phyloP scores from a whole-genome alignment of 1,140 invertebrate genomes.

The Cataglyphis hispanica region DNA sequence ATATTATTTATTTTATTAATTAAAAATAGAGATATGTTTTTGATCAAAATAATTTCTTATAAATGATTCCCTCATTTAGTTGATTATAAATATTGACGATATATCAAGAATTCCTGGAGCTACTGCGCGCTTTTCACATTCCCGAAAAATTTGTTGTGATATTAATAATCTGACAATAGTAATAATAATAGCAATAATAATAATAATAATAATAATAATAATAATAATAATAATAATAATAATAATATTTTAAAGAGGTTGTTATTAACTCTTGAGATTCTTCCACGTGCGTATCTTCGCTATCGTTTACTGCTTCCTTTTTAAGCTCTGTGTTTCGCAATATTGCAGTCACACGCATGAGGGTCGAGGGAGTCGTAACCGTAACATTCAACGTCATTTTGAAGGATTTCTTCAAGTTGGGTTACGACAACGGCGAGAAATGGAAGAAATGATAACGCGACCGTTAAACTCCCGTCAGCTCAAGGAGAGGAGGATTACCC shows the following conservation, averaged over 20 bases:
- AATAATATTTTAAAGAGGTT: neutral
- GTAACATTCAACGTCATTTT: conserved; percentile 90
- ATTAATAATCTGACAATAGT: neutral
- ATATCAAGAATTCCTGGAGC: neutral
- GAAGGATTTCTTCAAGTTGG: conserved; percentile 91
- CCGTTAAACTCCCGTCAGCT: neutral
- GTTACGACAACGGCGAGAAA: conserved; percentile 86
- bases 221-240: neutral
- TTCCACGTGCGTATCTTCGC: neutral
- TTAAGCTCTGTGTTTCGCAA: neutral
- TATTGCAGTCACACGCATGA: conserved; percentile 90
- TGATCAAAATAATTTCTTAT: neutral
- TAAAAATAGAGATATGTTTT: neutral
- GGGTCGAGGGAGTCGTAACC: conserved; percentile 89
- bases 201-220: too few relatives aligned
- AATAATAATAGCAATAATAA: too few relatives aligned
- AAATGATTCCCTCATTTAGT: too few relatives aligned
- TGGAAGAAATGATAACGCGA: conserved; percentile 42
- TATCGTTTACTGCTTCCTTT: neutral
- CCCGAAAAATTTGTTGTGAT: neutral
- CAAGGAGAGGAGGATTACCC: neutral
- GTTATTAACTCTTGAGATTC: neutral
- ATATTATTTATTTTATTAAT: too few relatives aligned
- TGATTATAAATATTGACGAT: neutral
- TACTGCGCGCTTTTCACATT: neutral